Conservation (phyloP, 2,113 vertebrate genomes). For the Erythrolamprus reginae region DNA sequence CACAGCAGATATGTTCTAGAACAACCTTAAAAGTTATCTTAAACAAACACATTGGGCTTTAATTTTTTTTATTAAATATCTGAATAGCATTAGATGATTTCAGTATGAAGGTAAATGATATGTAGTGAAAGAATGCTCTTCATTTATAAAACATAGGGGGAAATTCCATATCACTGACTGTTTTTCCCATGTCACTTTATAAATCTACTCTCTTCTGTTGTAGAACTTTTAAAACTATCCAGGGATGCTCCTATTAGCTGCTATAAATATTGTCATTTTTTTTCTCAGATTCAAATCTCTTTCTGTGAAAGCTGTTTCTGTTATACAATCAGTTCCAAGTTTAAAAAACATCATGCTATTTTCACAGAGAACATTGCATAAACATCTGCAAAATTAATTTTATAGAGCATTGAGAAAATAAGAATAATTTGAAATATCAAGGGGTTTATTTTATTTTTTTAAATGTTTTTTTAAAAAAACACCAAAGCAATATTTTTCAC, state of each 20-base stretch:
- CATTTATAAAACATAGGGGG: conserved; percentile 58
- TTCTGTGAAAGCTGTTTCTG: conserved; percentile 29
- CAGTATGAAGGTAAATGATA: conserved; percentile 33
- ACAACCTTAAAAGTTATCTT: conserved; percentile 9
- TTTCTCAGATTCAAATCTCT: conserved; percentile 44
- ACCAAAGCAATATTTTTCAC: conserved; percentile 24
- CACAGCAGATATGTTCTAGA: conserved; percentile 39
- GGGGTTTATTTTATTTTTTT: not conserved
- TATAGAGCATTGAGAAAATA: not conserved
- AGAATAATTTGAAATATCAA: not conserved
- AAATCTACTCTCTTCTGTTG: conserved; percentile 56
- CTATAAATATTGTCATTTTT: conserved; percentile 27
- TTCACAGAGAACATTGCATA: not conserved
- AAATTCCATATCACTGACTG: conserved; percentile 43
- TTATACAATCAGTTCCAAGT: not conserved
- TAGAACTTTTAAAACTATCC: conserved; percentile 52
- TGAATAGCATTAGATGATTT: conserved; percentile 37
- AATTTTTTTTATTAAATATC: not conserved
- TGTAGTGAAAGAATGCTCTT: conserved; percentile 27
- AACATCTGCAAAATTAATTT: conserved; percentile 1
- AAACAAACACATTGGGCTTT: not conserved
- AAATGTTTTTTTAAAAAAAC: conserved; percentile 15
- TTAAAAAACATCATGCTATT: not conserved
- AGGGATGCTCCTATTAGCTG: conserved; percentile 43
- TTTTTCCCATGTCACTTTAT: conserved; percentile 52